Conservation (phyloP, 1,140 invertebrate genomes). For the Cyclargus thomasi region DNA sequence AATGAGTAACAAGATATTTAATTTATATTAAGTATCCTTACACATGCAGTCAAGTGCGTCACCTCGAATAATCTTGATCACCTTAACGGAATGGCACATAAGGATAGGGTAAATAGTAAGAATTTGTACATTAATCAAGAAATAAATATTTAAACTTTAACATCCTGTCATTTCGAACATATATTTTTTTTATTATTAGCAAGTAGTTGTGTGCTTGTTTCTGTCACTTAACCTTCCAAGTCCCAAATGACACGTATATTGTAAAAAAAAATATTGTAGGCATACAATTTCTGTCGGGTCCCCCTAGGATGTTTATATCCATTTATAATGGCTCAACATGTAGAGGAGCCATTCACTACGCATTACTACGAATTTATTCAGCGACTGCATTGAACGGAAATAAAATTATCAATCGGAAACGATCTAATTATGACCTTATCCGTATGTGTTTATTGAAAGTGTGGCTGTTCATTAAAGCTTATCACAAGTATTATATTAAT, state of each 20-base stretch:
- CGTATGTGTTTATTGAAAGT: neutral
- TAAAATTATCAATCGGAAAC: neutral
- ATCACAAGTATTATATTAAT: too few relatives aligned
- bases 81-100: neutral
- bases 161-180: neutral
- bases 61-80: conserved; percentile 12
- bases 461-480: too few relatives aligned
- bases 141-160: neutral
- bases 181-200: neutral
- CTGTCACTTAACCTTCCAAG: too few relatives aligned
- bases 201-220: too few relatives aligned
- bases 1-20: neutral
- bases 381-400: neutral
- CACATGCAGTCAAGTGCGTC: neutral
- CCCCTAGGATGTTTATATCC: too few relatives aligned
- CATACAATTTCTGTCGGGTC: too few relatives aligned
- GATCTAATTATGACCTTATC: neutral
- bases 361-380: neutral
- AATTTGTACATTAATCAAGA: neutral
- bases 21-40: neutral
- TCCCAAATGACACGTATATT: too few relatives aligned
- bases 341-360: neutral
- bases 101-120: neutral
- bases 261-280: too few relatives aligned
- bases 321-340: too few relatives aligned